Evolutionary conservation across 2,888 invertebrate genomes (phyloP).

Genomic region (Agonopterix subpropinquella): DNA sequence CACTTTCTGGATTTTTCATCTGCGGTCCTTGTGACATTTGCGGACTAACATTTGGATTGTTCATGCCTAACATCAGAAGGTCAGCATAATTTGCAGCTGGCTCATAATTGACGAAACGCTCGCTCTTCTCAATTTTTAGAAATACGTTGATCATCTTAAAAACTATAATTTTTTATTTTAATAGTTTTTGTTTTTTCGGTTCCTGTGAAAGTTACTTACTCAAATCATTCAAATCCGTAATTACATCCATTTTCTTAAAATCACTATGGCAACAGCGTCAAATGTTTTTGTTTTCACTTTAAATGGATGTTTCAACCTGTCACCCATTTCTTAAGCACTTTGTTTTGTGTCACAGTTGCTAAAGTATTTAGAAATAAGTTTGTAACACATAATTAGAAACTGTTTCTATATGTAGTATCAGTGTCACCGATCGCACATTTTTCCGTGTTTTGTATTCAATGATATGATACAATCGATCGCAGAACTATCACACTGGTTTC

Average conservation of each 20-base stretch:
- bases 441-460: conserved; percentile 45
- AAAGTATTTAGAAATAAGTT: neutral
- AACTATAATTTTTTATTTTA: too few relatives aligned
- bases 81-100: too few relatives aligned
- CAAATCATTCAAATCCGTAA: conserved; percentile 54
- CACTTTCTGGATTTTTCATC: too few relatives aligned
- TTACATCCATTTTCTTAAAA: conserved; percentile 57
- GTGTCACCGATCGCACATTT: conserved; percentile 45
- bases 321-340: conserved; percentile 65
- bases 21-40: too few relatives aligned
- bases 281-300: conserved; percentile 61
- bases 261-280: conserved; percentile 19
- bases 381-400: conserved; percentile 5
- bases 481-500: conserved; percentile 26
- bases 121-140: too few relatives aligned
- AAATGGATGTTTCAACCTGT: conserved; percentile 60
- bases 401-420: conserved; percentile 8
- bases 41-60: too few relatives aligned
- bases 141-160: too few relatives aligned
- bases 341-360: conserved; percentile 7
- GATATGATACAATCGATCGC: conserved; percentile 23
- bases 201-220: conserved; percentile 41
- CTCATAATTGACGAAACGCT: too few relatives aligned
- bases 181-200: too few relatives aligned
- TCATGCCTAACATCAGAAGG: too few relatives aligned